Conservation (phyloP, 2,113 vertebrate genomes). For the Sander lucioperca region DNA sequence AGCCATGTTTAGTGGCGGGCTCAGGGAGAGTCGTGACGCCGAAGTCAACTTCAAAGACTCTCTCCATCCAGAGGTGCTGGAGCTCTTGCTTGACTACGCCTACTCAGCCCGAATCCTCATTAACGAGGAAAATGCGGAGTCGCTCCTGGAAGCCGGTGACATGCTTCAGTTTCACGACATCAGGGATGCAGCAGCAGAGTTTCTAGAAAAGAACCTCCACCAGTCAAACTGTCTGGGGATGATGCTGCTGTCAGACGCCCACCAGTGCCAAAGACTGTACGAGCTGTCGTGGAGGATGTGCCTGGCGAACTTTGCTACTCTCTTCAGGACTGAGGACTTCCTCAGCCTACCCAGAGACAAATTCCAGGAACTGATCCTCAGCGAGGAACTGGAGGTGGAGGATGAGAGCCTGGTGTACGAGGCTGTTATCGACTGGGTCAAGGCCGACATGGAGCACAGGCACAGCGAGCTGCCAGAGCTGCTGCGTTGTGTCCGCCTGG, state of each 20-base stretch:
- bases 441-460: conserved; percentile 82
- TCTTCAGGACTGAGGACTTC: conserved; percentile 87
- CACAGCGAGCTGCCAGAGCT: conserved; percentile 84
- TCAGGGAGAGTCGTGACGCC: conserved; percentile 85
- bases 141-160: conserved; percentile 87
- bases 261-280: conserved; percentile 86
- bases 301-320: conserved; percentile 84
- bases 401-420: conserved; percentile 89
- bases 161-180: conserved; percentile 92
- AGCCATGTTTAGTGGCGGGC: conserved; percentile 88
- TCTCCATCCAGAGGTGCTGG: conserved; percentile 88
- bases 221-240: conserved; percentile 89
- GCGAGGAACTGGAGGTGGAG: conserved; percentile 89
- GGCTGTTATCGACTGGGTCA: conserved; percentile 89
- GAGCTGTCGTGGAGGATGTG: conserved; percentile 90
- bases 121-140: conserved; percentile 90
- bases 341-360: conserved; percentile 86
- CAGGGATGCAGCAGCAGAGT: conserved; percentile 86
- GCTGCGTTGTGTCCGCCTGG: conserved; percentile 86
- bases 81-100: conserved; percentile 88
- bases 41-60: conserved; percentile 89
- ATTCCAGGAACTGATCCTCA: conserved; percentile 87
- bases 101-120: conserved; percentile 88
- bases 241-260: conserved; percentile 89
- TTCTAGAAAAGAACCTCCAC: conserved; percentile 89